Conservation (phyloP, 2,113 vertebrate species). For the Hemicordylus capensis region DNA sequence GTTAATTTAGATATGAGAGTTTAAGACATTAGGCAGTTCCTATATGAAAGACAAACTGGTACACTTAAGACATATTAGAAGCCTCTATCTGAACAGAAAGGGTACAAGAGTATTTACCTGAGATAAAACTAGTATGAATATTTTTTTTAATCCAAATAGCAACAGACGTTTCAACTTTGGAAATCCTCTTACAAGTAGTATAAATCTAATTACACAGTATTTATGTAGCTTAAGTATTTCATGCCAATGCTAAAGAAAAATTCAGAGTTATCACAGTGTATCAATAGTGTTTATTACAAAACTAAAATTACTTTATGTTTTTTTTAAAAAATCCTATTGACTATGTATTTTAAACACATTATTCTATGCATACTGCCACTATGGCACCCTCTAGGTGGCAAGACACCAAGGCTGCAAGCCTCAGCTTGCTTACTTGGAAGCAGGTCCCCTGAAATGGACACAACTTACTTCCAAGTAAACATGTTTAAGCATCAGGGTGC, state of each 20-base stretch:
- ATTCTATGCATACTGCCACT: constrained; percentile 59
- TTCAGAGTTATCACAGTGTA: constrained; percentile 78
- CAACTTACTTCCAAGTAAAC: neutral
- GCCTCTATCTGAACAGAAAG: constrained; percentile 70
- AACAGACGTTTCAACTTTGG: constrained; percentile 71
- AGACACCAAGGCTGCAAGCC: constrained; percentile 70
- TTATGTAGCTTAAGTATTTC: constrained; percentile 80
- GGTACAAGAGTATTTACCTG: constrained; percentile 81
- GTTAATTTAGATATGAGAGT: constrained; percentile 62
- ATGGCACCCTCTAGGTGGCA: constrained; percentile 70
- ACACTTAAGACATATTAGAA: constrained; percentile 68
- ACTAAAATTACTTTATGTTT: constrained; percentile 73
- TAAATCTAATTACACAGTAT: constrained; percentile 81
- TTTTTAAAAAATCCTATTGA: constrained; percentile 71
- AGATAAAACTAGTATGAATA: constrained; percentile 82
- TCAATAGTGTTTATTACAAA: constrained; percentile 79
- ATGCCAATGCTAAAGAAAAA: constrained; percentile 73
- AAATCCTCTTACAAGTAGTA: constrained; percentile 70
- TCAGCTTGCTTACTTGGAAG: constrained; percentile 5
- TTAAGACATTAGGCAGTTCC: constrained; percentile 65
- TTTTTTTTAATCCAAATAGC: constrained; percentile 76
- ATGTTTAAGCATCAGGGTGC: constrained; percentile 8
- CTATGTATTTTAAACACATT: constrained; percentile 73
- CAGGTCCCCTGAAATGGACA: constrained; percentile 4
- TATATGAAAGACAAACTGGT: constrained; percentile 65